These are phyloP conservation scores for Linepithema humile DNA, from an alignment of 1,140 invertebrate species.

Conservation along the genomic window DNA sequence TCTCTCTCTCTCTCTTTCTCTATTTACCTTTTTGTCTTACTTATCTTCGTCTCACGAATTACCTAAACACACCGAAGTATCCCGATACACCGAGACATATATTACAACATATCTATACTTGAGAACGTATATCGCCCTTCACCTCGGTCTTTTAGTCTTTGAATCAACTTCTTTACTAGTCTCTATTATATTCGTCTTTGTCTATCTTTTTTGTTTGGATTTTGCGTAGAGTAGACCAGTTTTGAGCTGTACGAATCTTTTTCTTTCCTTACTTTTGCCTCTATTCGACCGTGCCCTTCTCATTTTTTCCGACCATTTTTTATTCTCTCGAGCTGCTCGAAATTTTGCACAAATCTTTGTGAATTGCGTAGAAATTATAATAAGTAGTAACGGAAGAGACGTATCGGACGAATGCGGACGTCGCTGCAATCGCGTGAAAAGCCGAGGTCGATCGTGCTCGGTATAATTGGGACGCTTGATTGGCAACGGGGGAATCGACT, in stretches of 20 bases:
- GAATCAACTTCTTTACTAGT: conserved; percentile 53
- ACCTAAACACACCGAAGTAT: conserved; percentile 58
- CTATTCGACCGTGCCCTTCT: background rate
- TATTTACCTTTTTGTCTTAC: conserved; percentile 60
- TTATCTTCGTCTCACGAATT: conserved; percentile 55
- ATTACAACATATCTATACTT: conserved; percentile 21
- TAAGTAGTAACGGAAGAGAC: conserved; percentile 43
- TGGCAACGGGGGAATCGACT: conserved; percentile 45
- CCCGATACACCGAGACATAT: conserved; percentile 28
- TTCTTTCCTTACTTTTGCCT: background rate
- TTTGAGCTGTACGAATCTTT: conserved; percentile 56
- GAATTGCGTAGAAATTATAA: conserved; percentile 61
- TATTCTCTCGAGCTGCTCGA: conserved; percentile 42
- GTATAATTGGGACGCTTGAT: conserved; percentile 35
- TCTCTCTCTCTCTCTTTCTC: conserved; percentile 51
- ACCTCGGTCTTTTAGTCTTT: conserved; percentile 48
- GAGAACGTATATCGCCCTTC: conserved; percentile 43
- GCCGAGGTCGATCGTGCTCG: background rate
- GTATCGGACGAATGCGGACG: conserved; percentile 55
- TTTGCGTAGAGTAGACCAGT: conserved; percentile 58
- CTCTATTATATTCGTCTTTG: conserved; percentile 51
- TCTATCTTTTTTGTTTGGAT: conserved; percentile 52
- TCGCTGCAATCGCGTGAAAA: background rate
- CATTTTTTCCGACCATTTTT: conserved; percentile 42
- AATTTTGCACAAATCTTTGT: conserved; percentile 61